A percentile compares a stretch with the other conserved stretches of the same genome.
phyloP scores from a whole-genome alignment of 2,113 vertebrate species.

The Paramisgurnus dabryanus region DNA sequence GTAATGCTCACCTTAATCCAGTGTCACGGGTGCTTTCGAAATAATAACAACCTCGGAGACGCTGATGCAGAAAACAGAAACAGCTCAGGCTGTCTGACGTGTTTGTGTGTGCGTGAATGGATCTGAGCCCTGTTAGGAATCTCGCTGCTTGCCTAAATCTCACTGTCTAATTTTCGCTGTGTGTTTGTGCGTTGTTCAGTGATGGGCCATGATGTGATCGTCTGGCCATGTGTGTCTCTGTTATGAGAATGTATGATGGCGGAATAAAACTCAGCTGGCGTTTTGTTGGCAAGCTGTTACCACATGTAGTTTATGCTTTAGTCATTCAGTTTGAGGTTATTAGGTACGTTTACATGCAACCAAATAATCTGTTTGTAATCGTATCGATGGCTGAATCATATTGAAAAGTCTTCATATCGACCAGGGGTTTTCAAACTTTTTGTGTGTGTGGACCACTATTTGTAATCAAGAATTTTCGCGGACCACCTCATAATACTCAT shows the following conservation, averaged over 20 bases:
- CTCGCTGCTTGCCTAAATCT: background rate
- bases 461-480: no score
- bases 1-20: background rate
- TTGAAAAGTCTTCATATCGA: no score
- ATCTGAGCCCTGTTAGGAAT: background rate
- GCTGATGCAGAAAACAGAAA: conserved; percentile 65
- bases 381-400: no score
- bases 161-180: background rate
- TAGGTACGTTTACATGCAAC: background rate
- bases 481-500: no score
- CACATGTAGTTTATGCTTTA: background rate
- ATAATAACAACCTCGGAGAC: conserved; percentile 56
- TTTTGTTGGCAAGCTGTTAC: conserved; percentile 2
- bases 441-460: no score
- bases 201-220: conserved; percentile 23
- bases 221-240: conserved; percentile 35
- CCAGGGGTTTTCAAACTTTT: no score
- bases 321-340: background rate
- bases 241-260: conserved; percentile 17
- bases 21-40: conserved; percentile 43
- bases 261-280: conserved; percentile 2
- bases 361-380: no score
- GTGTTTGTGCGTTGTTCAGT: conserved; percentile 2
- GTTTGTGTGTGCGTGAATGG: conserved; percentile 31
- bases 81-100: conserved; percentile 28